Base-by-base conservation (phyloP, 2,113 vertebrate species). In the Oenanthe oenanthe region DNA sequence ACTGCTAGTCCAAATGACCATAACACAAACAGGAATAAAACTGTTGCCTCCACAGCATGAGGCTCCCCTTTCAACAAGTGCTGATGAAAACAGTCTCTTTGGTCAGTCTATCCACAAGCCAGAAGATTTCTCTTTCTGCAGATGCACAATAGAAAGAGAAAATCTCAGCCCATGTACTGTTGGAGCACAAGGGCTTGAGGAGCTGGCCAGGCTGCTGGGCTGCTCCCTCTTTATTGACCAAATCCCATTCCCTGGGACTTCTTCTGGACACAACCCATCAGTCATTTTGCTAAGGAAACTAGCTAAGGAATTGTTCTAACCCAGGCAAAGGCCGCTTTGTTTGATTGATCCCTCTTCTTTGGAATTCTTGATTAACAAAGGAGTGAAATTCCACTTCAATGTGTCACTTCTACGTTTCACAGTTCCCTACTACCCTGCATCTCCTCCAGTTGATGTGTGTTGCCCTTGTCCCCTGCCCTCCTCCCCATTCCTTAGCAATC, bases 371-470 rank as follows among this genome's bases (percentile, higher is more conserved):
- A 47, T 92, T 89, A 89, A 84, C 21, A 89, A 78, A 47, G 19
- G 47, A 91, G 36, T 77, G 36, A 93, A 85, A 18, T 65, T 85
- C 34, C 32, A 11, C 60, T 91, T 42, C 40, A 20, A 29, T 34
- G 45, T 42, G 43, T 34, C 29, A 56, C 43, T 89, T 77, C 0
- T 62, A 50, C 4, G 66, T 70, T 81, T 71, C 66, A 71, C 15
- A 34, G 21, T 47, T 67, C n/a, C 20, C 12, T 77, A 45, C 38
- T 16, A 62, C 29, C n/a, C 28, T 77, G 17, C 28, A 81, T 54
- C 17, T 22, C 31, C n/a, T 63, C 7, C 36, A 25, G 12, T 2
- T 0, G 0, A 65, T 56, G 16, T 26, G 32, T 36, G 16, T 32
- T 43, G 75, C 45, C 17, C 2, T 16, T 75, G 14, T 75, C 73